Evolutionary conservation across 2,797 vertebrate genomes (phyloP).

Genomic region (Microctenopoma lineatum): DNA sequence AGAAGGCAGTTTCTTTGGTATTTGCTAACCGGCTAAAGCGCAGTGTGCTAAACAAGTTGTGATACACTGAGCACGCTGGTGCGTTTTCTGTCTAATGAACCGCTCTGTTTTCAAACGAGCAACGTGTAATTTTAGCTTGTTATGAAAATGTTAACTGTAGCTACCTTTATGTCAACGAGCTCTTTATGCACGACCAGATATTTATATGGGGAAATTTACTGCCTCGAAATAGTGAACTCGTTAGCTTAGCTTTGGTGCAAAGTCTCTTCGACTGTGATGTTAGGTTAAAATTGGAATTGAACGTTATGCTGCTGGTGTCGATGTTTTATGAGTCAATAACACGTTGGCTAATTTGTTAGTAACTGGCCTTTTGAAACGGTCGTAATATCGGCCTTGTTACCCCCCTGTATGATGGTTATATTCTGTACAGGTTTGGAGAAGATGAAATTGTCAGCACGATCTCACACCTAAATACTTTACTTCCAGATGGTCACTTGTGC

Average conservation of each 20-base stretch:
- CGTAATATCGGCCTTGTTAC: no score
- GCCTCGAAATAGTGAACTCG: neutral
- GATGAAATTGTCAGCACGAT: no score
- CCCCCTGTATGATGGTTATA: no score
- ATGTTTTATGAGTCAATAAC: neutral
- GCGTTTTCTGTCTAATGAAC: neutral
- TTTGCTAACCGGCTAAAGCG: constrained; percentile 18
- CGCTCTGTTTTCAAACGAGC: neutral
- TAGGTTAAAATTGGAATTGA: neutral
- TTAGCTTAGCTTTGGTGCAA: constrained; percentile 1
- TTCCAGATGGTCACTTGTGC: no score
- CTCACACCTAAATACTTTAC: no score
- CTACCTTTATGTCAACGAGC: rapidly evolving
- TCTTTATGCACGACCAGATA: neutral
- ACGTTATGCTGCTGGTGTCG: neutral
- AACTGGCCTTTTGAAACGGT: no score
- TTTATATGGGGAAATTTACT: rapidly evolving
- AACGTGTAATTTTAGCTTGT: rapidly evolving
- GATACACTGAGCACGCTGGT: constrained; percentile 58
- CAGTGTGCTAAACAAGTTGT: constrained; percentile 30
- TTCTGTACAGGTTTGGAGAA: no score
- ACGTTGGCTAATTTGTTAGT: no score
- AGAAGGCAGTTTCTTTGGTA: neutral
- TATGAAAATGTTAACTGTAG: rapidly evolving
- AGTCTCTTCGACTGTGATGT: neutral